Conservation (phyloP, 2,113 vertebrate genomes). For the Malurus cyaneus region DNA sequence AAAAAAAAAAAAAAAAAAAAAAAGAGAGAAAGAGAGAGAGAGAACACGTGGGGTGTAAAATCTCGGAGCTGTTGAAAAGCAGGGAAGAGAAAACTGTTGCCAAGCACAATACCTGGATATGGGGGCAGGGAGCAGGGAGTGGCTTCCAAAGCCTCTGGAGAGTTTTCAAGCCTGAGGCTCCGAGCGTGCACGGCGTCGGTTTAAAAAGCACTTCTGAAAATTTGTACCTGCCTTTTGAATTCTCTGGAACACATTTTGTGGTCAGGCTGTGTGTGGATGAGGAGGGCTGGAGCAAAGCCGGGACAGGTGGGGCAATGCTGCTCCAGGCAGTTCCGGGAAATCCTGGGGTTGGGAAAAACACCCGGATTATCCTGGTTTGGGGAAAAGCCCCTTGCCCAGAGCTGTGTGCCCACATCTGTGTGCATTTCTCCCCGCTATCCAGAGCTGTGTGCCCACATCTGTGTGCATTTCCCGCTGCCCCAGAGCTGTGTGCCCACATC, state of each 20-base stretch:
- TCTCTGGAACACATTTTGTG: neutral
- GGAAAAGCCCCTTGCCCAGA: neutral
- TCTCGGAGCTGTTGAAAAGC: neutral
- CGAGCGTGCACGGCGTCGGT: neutral
- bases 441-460: too few relatives aligned
- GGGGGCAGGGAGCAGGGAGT: neutral
- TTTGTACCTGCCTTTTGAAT: neutral
- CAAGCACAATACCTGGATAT: slow-evolving; percentile 14
- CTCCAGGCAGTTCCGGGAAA: neutral
- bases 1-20: too few relatives aligned
- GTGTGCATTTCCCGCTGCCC: too few relatives aligned
- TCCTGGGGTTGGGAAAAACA: neutral
- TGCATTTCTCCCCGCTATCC: too few relatives aligned
- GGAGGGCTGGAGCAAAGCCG: neutral
- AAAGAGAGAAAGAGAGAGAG: too few relatives aligned
- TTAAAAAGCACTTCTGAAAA: neutral
- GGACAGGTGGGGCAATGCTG: neutral
- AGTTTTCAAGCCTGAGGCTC: neutral
- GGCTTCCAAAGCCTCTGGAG: neutral
- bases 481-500: too few relatives aligned
- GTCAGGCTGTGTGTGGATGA: neutral
- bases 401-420: too few relatives aligned
- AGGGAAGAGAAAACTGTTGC: slow-evolving; percentile 11
- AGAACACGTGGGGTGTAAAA: neutral
- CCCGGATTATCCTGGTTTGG: neutral